phyloP scores from a whole-genome alignment of 1,140 invertebrate genomes.

The Danaus plexippus region DNA sequence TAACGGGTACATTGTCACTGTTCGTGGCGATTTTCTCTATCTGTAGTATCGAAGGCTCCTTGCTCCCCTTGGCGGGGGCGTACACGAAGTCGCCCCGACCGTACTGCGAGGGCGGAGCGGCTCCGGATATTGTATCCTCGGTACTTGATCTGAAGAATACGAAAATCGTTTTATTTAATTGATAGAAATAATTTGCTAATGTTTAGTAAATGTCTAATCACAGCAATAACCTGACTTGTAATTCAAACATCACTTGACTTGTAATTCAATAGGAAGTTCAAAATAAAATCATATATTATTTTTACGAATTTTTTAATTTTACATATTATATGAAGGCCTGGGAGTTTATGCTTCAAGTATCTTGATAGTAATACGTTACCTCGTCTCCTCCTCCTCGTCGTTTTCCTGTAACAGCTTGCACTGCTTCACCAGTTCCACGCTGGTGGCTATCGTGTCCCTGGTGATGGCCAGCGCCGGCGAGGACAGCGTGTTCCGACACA shows the following conservation, averaged over 20 bases:
- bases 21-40: conserved; percentile 92
- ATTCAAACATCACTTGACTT: too few relatives aligned
- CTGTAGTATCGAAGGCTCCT: conserved; percentile 82
- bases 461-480: conserved; percentile 91
- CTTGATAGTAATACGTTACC: conserved; percentile 24
- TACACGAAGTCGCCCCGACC: conserved; percentile 92
- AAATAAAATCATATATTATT: too few relatives aligned
- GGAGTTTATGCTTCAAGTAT: too few relatives aligned
- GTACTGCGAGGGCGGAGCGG: conserved; percentile 52
- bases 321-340: too few relatives aligned
- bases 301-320: too few relatives aligned
- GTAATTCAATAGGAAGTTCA: too few relatives aligned
- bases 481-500: conserved; percentile 85
- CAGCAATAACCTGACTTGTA: too few relatives aligned
- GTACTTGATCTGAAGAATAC: conserved; percentile 49
- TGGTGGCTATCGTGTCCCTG: conserved; percentile 78
- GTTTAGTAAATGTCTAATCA: too few relatives aligned
- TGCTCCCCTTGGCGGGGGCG: conserved; percentile 82
- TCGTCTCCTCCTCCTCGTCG: conserved; percentile 79
- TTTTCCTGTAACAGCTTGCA: conserved; percentile 84
- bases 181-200: too few relatives aligned
- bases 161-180: too few relatives aligned
- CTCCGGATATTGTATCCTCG: conserved; percentile 58
- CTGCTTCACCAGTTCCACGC: conserved; percentile 83
- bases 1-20: conserved; percentile 85